These are phyloP conservation scores for Takifugu flavidus DNA, from an alignment of 2,113 vertebrate species.

Conservation along the genomic window DNA sequence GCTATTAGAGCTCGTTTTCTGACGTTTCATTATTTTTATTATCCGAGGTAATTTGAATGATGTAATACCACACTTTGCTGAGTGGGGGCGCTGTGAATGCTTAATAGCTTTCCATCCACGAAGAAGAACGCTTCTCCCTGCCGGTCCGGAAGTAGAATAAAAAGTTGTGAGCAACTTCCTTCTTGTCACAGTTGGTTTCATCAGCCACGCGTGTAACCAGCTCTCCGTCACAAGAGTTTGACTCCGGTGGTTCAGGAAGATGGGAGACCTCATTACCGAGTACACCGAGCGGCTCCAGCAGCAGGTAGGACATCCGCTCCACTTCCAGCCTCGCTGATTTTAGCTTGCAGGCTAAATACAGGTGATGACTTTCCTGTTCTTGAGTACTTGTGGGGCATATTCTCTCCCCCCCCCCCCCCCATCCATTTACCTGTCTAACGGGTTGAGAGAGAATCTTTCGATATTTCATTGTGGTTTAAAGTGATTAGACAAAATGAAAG, in stretches of 20 bases:
- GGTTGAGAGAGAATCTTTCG: too few relatives aligned
- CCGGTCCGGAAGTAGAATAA: slow-evolving; percentile 16
- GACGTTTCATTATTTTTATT: not conserved
- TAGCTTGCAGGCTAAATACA: slow-evolving; percentile 4
- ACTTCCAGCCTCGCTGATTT: not conserved
- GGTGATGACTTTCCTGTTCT: not conserved
- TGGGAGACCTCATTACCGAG: slow-evolving; percentile 74
- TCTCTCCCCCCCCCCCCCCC: too few relatives aligned
- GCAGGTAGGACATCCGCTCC: slow-evolving; percentile 75
- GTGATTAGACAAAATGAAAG: too few relatives aligned
- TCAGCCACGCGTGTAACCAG: slow-evolving; percentile 39
- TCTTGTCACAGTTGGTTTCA: slow-evolving; percentile 29
- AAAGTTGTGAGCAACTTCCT: slow-evolving; percentile 30
- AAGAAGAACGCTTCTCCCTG: not conserved
- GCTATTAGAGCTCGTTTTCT: too few relatives aligned
- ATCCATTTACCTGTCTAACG: too few relatives aligned
- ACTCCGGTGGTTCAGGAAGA: slow-evolving; percentile 43
- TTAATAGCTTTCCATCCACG: not conserved
- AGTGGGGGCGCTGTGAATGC: not conserved
- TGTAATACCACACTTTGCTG: not conserved
- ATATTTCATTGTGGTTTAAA: too few relatives aligned
- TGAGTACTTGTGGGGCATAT: too few relatives aligned
- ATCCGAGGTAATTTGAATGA: too few relatives aligned
- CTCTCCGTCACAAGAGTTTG: not conserved
- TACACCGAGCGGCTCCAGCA: slow-evolving; percentile 75